Evolutionary conservation across 2,888 invertebrate genomes (phyloP).

Genomic region (Drosophila differens): DNA sequence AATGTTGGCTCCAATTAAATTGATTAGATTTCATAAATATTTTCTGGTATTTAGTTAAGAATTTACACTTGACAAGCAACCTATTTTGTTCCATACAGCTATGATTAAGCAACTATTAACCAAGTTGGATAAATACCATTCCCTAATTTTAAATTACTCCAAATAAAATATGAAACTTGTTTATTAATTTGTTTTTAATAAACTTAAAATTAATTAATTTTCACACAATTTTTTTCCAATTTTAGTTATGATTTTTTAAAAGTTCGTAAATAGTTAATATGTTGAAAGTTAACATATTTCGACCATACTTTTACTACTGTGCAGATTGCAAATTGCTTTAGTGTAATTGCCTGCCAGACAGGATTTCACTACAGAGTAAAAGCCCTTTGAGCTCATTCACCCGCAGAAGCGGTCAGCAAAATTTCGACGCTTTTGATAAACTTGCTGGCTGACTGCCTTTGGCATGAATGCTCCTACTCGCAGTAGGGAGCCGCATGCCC

Average conservation of each 20-base stretch:
- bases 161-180: not conserved
- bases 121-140: not conserved
- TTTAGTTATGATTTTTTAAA: not conserved
- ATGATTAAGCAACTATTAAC: not conserved
- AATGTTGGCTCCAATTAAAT: not conserved
- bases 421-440: slow-evolving; percentile 13
- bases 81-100: not conserved
- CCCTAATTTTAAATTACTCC: not conserved
- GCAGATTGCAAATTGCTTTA: slow-evolving; percentile 8
- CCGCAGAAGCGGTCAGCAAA: slow-evolving; percentile 7
- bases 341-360: slow-evolving; percentile 9
- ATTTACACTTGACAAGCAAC: not conserved
- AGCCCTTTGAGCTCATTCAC: not conserved
- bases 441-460: slow-evolving; percentile 6
- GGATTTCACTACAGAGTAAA: not conserved
- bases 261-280: not conserved
- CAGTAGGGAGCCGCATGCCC: slow-evolving; percentile 2
- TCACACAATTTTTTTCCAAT: not conserved
- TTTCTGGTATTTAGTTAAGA: not conserved
- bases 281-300: not conserved
- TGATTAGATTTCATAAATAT: not conserved
- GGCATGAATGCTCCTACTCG: slow-evolving; percentile 5
- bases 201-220: not conserved
- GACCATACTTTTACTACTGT: not conserved
- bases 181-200: not conserved